Percentiles rank a stretch among this genome's conserved stretches.
phyloP scores from a whole-genome alignment of 2,113 vertebrate species.

The Gymnorhina tibicen region DNA sequence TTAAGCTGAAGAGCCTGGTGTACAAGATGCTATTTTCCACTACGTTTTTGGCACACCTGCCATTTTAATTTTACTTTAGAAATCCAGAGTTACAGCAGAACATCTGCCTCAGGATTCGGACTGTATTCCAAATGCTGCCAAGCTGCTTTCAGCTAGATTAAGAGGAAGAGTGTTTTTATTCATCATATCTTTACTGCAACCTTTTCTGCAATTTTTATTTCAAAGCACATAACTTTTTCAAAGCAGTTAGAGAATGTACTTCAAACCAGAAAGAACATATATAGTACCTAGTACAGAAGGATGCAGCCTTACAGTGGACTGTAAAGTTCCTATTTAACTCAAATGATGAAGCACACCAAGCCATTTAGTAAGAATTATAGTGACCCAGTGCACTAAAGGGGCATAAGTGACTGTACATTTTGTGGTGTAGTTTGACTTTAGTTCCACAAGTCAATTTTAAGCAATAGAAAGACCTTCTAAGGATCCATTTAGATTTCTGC shows the following conservation, averaged over 20 bases:
- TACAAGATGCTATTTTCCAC: not conserved
- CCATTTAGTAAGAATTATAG: not conserved
- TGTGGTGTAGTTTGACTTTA: constrained; percentile 11
- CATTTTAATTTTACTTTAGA: not conserved
- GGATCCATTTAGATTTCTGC: constrained; percentile 55
- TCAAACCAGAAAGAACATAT: not conserved
- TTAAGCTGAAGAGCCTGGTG: not conserved
- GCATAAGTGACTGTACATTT: not conserved
- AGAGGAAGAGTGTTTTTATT: not conserved
- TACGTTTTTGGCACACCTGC: not conserved
- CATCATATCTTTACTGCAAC: not conserved
- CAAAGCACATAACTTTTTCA: not conserved
- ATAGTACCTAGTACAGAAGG: not conserved
- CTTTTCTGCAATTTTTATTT: not conserved
- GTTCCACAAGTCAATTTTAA: constrained; percentile 54
- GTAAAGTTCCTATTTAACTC: not conserved
- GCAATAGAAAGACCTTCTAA: constrained; percentile 44
- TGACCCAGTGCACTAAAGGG: not conserved
- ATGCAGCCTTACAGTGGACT: not conserved
- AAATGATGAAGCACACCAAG: not conserved
- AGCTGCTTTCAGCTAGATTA: not conserved
- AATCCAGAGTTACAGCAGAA: not conserved
- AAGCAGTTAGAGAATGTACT: not conserved
- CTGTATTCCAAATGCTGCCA: not conserved
- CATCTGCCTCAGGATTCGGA: not conserved